These are phyloP conservation scores for Ormia ochracea DNA, from an alignment of 2,888 invertebrate species.

Conservation along the genomic window DNA sequence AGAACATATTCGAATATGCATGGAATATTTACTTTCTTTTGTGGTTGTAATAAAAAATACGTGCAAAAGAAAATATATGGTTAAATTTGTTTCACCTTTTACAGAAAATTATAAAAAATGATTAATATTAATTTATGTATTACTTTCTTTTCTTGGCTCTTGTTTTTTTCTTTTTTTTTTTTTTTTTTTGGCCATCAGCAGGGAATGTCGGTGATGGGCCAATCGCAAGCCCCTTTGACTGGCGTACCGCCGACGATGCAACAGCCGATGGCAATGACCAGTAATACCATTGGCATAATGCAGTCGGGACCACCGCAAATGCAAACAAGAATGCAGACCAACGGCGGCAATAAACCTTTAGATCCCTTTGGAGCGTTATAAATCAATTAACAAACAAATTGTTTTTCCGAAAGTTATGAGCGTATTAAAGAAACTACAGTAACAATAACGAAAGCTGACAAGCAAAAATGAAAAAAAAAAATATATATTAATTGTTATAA, in stretches of 20 bases:
- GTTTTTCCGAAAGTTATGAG: constrained; percentile 22
- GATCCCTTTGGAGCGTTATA: constrained; percentile 79
- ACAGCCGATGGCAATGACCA: constrained; percentile 69
- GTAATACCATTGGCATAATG: constrained; percentile 73
- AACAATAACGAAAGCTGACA: constrained; percentile 34
- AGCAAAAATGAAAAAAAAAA: constrained; percentile 7
- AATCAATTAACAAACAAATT: constrained; percentile 62
- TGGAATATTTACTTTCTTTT: constrained; percentile 47
- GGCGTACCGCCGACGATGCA: constrained; percentile 73
- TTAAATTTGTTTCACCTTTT: constrained; percentile 2
- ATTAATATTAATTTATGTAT: background rate
- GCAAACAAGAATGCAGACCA: constrained; percentile 68
- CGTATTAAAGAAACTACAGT: constrained; percentile 15
- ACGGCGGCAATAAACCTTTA: constrained; percentile 77
- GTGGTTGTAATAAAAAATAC: constrained; percentile 37
- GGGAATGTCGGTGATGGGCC: constrained; percentile 77
- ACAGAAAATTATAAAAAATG: background rate
- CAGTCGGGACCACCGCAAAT: constrained; percentile 68
- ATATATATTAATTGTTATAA: constrained; percentile 34
- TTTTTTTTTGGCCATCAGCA: constrained; percentile 67
- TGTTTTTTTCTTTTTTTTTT: constrained; percentile 17
- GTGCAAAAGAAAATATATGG: constrained; percentile 22
- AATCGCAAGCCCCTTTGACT: constrained; percentile 76
- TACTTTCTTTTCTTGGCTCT: constrained; percentile 30
- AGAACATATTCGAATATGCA: constrained; percentile 38